A percentile compares a stretch with the other conserved stretches of the same genome.
Conservation (phyloP, 2,797 vertebrate species). For the Gobionotothen gibberifrons region DNA sequence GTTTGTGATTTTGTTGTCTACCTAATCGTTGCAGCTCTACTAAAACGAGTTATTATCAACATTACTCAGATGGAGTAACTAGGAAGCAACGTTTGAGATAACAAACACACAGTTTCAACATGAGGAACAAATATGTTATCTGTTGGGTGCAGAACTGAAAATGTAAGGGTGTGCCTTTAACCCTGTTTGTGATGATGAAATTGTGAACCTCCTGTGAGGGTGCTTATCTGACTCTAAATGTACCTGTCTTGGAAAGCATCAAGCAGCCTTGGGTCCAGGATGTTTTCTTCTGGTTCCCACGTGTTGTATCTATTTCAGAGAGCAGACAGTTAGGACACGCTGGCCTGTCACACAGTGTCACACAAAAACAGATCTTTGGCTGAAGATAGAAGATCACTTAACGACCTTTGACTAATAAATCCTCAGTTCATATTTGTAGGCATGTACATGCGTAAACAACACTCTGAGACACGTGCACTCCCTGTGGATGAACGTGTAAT, state of each 20-base stretch:
- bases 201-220: background rate
- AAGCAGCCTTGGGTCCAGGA: constrained; percentile 92
- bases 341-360: constrained; percentile 13
- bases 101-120: background rate
- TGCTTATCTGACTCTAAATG: constrained; percentile 40
- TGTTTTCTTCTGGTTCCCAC: constrained; percentile 96
- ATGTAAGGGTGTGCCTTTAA: background rate
- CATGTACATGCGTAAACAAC: constrained; percentile 44
- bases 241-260: constrained; percentile 94
- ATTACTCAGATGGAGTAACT: background rate
- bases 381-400: background rate
- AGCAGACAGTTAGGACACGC: constrained; percentile 24
- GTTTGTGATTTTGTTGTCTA: no score
- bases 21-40: no score
- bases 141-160: constrained; percentile 11
- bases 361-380: background rate
- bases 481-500: constrained; percentile 45
- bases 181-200: background rate
- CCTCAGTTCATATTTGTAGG: constrained; percentile 2
- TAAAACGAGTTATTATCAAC: background rate
- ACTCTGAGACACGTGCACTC: constrained; percentile 34
- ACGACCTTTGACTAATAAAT: background rate
- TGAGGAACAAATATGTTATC: background rate
- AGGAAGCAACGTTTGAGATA: background rate
- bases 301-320: constrained; percentile 91